A percentile compares a stretch with the other conserved stretches of the same genome.
Conservation (phyloP, 2,888 invertebrate species). For the Conus canariensis region DNA sequence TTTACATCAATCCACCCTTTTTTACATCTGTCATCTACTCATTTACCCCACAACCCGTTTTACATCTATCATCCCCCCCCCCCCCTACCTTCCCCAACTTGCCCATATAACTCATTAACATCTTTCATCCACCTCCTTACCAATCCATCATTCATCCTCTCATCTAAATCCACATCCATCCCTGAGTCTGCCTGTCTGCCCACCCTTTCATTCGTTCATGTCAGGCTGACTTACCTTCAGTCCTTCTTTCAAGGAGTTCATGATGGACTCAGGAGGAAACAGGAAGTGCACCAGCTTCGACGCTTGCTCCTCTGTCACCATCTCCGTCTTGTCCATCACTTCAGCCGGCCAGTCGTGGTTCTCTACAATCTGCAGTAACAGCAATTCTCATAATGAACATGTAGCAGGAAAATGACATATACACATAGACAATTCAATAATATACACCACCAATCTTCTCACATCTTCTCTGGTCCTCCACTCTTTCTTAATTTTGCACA, state of each 20-base stretch:
- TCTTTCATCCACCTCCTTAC: too few species aligned
- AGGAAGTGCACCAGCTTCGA: slow-evolving; percentile 29
- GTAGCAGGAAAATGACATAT: neutral
- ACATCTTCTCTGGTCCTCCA: too few species aligned
- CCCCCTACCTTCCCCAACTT: neutral
- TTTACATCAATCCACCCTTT: neutral
- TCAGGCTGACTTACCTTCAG: slow-evolving; percentile 12
- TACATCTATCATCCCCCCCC: neutral
- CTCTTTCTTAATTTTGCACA: too few species aligned
- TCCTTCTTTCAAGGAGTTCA: slow-evolving; percentile 34
- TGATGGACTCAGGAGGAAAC: slow-evolving; percentile 31
- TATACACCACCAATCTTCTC: too few species aligned
- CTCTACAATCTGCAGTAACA: slow-evolving; percentile 18
- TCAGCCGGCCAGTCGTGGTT: slow-evolving; percentile 33
- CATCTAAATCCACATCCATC: too few species aligned
- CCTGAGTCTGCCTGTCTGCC: too few species aligned
- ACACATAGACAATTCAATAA: neutral
- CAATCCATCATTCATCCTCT: too few species aligned
- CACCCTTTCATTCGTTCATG: neutral
- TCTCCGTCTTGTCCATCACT: neutral
- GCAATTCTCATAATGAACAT: neutral
- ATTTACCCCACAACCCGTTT: slow-evolving; percentile 24
- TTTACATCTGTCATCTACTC: neutral
- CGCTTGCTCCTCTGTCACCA: neutral
- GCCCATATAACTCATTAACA: neutral